Evolutionary conservation across 2,797 vertebrate species (phyloP).

Genomic region (Esox lucius): DNA sequence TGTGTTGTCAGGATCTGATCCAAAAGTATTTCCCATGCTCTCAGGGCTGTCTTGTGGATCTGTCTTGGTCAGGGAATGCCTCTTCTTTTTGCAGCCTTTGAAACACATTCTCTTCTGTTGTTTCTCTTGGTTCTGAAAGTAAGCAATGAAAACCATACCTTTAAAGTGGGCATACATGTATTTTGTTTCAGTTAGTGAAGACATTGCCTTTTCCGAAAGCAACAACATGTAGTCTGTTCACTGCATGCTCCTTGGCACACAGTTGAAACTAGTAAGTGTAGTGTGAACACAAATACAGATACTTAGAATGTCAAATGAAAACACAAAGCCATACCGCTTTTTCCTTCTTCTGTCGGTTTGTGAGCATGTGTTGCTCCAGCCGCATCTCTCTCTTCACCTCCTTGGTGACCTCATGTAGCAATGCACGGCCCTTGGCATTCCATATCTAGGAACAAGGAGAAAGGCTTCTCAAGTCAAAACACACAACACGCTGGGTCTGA

Average conservation of each 20-base stretch:
- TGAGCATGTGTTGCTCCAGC: neutral
- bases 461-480: neutral
- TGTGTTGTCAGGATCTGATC: neutral
- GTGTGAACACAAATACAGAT: neutral
- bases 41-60: neutral
- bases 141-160: neutral
- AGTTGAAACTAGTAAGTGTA: neutral
- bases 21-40: neutral
- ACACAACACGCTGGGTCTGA: neutral
- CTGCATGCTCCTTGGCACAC: neutral
- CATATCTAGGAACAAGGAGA: conserved; percentile 15
- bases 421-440: neutral
- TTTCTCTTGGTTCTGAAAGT: neutral
- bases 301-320: neutral
- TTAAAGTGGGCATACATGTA: neutral
- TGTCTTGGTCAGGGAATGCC: neutral
- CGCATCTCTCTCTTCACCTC: conserved; percentile 23
- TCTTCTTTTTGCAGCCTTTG: neutral
- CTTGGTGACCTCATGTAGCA: conserved; percentile 13
- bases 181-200: neutral
- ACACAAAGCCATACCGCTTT: conserved; percentile 1
- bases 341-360: neutral
- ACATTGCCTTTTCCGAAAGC: neutral
- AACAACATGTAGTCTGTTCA: neutral
- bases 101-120: neutral